Evolutionary conservation across 2,888 invertebrate genomes (phyloP).

Genomic region (Gastrophysa polygoni): DNA sequence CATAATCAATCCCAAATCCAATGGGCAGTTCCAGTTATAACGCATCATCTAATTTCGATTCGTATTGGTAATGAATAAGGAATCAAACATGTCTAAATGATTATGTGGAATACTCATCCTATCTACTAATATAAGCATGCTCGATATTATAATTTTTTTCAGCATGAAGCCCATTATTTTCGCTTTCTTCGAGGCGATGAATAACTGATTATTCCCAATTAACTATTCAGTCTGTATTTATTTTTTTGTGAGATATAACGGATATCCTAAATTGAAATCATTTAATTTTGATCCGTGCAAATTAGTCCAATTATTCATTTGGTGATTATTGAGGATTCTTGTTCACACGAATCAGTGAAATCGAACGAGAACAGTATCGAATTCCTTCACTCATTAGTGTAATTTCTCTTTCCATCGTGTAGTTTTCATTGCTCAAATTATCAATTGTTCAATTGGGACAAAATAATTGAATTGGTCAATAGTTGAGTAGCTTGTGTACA

Average conservation of each 20-base stretch:
- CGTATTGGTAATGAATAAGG: no score
- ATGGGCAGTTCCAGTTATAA: no score
- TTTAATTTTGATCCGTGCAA: slow-evolving; percentile 2
- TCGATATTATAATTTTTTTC: neutral
- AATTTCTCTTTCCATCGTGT: neutral
- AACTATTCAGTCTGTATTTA: neutral
- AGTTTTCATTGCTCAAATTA: no score
- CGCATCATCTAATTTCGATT: no score
- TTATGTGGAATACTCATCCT: no score
- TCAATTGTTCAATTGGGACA: no score
- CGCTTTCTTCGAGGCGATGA: slow-evolving; percentile 3
- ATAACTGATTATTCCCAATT: neutral
- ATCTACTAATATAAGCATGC: no score
- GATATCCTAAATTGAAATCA: slow-evolving; percentile 4
- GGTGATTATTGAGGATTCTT: neutral
- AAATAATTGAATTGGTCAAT: no score
- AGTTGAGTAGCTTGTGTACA: no score
- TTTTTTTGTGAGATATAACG: slow-evolving; percentile 12
- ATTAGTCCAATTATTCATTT: slow-evolving; percentile 3
- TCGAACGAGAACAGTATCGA: neutral
- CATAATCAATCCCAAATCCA: no score
- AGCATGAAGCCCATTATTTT: neutral
- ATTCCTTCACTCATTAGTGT: neutral
- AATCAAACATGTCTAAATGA: no score
- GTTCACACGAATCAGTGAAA: slow-evolving; percentile 1